These are phyloP conservation scores for Drosophila persimilis DNA, from an alignment of 1,140 invertebrate genomes.

Conservation along the genomic window DNA sequence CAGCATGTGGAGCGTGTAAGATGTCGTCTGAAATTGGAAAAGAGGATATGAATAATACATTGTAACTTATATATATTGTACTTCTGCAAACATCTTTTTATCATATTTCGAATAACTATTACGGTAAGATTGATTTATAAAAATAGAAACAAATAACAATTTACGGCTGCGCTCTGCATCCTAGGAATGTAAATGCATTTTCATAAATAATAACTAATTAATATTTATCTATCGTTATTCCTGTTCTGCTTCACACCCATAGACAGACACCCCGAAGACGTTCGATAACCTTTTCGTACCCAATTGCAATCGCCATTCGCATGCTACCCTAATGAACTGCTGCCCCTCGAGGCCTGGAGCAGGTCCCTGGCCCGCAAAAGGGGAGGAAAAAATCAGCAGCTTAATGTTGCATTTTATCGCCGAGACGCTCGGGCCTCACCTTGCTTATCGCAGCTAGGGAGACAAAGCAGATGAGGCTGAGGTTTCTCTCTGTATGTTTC, in stretches of 20 bases:
- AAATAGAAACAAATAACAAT: neutral
- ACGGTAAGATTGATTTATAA: too few species aligned
- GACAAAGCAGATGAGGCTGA: conserved; percentile 39
- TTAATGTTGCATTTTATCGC: conserved; percentile 82
- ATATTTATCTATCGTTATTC: conserved; percentile 12
- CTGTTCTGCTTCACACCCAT: neutral
- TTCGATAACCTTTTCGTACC: conserved; percentile 36
- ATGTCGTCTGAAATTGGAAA: too few species aligned
- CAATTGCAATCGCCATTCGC: conserved; percentile 28
- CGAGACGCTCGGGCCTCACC: conserved; percentile 44
- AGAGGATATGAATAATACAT: too few species aligned
- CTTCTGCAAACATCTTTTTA: too few species aligned
- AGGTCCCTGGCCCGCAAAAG: conserved; percentile 5
- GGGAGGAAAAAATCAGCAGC: conserved; percentile 65
- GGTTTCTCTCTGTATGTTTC: neutral
- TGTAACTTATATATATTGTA: too few species aligned
- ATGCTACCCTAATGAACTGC: conserved; percentile 72
- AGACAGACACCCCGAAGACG: conserved; percentile 14
- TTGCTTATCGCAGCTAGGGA: conserved; percentile 33
- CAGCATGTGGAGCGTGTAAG: too few species aligned
- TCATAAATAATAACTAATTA: conserved; percentile 38
- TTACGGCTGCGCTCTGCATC: neutral
- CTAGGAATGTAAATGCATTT: conserved; percentile 28
- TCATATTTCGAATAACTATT: too few species aligned
- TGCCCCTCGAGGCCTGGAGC: conserved; percentile 35